Evolutionary conservation across 2,888 invertebrate genomes (phyloP).

Genomic region (Linyphia triangularis): DNA sequence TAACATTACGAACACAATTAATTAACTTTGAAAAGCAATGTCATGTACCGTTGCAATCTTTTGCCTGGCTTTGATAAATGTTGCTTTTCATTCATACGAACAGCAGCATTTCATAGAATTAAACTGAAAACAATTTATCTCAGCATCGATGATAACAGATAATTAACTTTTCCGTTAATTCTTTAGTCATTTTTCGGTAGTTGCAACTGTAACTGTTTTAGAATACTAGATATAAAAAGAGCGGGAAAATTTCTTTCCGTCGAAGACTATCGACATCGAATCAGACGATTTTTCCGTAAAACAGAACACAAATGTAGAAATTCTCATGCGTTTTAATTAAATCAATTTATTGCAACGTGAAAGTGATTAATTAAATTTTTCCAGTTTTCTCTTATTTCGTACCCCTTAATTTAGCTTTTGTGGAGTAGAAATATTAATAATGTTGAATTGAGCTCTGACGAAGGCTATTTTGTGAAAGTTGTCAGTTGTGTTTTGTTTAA

Average conservation of each 20-base stretch:
- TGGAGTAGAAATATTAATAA: too few relatives aligned
- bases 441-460: too few relatives aligned
- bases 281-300: not conserved
- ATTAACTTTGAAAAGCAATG: not conserved
- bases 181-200: not conserved
- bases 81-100: not conserved
- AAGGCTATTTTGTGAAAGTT: too few relatives aligned
- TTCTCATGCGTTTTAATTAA: slow-evolving; percentile 4
- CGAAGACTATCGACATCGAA: not conserved
- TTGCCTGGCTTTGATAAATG: not conserved
- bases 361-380: slow-evolving; percentile 24
- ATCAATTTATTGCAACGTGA: not conserved
- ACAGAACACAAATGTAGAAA: not conserved
- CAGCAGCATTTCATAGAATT: not conserved
- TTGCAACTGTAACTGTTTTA: not conserved
- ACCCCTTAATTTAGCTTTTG: too few relatives aligned
- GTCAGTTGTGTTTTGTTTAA: too few relatives aligned
- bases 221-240: too few relatives aligned
- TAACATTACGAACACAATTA: not conserved
- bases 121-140: not conserved
- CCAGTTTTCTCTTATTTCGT: not conserved
- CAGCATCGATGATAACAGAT: not conserved
- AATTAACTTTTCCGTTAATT: slow-evolving; percentile 1
- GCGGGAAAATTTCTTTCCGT: not conserved
- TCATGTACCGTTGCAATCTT: not conserved